Base-by-base conservation (phyloP, 2,113 vertebrate genomes). In the Tenrec ecaudatus region DNA sequence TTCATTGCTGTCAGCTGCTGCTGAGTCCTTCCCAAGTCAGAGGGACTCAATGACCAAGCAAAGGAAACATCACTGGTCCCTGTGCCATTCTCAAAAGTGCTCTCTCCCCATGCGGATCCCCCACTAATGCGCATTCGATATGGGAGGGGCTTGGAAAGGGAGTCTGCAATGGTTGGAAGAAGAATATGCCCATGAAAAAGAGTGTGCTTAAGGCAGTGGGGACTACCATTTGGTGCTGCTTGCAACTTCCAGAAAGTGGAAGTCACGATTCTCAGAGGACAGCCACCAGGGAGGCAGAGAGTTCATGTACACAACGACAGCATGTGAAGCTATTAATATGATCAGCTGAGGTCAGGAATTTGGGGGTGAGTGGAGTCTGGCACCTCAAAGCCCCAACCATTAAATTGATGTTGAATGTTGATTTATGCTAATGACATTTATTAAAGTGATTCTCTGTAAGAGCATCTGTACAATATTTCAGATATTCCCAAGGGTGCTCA, bases 381-480 rank as follows among this genome's bases (percentile, higher is more conserved):
- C 47, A 66, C 29, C 16, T 94, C 62, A 9, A 62, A 94, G 57
- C n/a, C 33, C 85, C 75, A 91, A 82, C 69, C n/a, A 82, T 53
- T 66, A 90, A 95, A 92, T 90, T 88, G 85, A 94, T 95, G 82
- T 66, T 93, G 75, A 86, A 80, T 91, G 82, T 86, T 94, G 85
- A 86, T 66, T 95, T 91, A 79, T 73, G 88, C 31, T 94, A 94
- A 89, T 96, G 62, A 87, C 22, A 92, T 40, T 91, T 87, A 80
- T 87, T 58, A 92, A 85, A 91, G 68, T 89, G 91, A 95, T 97
- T 95, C 89, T 88, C 38, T 85, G 91, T 91, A 82, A 87, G 79
- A 94, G 58, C 89, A 95, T 96, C 91, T 94, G 94, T 88, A 94
- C 78, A 82, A 38, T 94, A 93, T 95, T 85, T 91, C 85, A 93